Percentiles rank a stretch among this genome's conserved stretches.
Conservation (phyloP, 1,140 invertebrate species). For the Drepana arcuata region DNA sequence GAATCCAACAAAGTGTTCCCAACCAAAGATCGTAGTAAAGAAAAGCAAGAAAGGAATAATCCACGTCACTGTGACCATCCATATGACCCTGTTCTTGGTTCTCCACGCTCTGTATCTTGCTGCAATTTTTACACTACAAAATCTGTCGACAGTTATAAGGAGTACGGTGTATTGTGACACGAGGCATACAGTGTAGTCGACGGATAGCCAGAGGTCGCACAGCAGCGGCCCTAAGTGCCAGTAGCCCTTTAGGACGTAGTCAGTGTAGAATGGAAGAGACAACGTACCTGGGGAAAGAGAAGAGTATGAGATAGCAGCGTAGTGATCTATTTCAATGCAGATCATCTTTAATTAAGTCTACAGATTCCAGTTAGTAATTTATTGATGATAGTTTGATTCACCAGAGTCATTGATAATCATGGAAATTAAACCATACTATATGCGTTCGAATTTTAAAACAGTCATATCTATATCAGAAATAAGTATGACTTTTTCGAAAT, state of each 20-base stretch:
- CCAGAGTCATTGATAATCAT: no score
- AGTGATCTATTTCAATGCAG: no score
- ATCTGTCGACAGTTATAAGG: slow-evolving; percentile 98
- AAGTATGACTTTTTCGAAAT: no score
- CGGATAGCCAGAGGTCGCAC: slow-evolving; percentile 98
- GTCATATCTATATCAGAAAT: no score
- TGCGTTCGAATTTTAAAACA: no score
- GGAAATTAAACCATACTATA: no score
- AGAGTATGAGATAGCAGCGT: no score
- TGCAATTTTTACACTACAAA: slow-evolving; percentile 99
- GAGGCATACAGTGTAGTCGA: slow-evolving; percentile 99
- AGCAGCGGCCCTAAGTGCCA: slow-evolving; percentile 97
- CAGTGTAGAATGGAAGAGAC: slow-evolving; percentile 96
- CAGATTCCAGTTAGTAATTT: no score
- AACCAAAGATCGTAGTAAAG: slow-evolving; percentile 99
- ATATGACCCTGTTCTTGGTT: slow-evolving; percentile 92
- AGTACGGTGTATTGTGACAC: slow-evolving; percentile 99
- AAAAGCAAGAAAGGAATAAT: slow-evolving; percentile 96
- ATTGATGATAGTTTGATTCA: no score
- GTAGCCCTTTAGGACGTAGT: slow-evolving; percentile 95
- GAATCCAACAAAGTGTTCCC: slow-evolving; percentile 97
- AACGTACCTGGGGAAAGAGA: slow-evolving; percentile 81
- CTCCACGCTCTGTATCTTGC: slow-evolving; percentile 98
- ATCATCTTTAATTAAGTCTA: no score
- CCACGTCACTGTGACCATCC: slow-evolving; percentile 98